Percentiles rank a stretch among this genome's conserved stretches.
Evolutionary conservation across 2,797 vertebrate genomes (phyloP).

Genomic region (Neopelma chrysocephalum): DNA sequence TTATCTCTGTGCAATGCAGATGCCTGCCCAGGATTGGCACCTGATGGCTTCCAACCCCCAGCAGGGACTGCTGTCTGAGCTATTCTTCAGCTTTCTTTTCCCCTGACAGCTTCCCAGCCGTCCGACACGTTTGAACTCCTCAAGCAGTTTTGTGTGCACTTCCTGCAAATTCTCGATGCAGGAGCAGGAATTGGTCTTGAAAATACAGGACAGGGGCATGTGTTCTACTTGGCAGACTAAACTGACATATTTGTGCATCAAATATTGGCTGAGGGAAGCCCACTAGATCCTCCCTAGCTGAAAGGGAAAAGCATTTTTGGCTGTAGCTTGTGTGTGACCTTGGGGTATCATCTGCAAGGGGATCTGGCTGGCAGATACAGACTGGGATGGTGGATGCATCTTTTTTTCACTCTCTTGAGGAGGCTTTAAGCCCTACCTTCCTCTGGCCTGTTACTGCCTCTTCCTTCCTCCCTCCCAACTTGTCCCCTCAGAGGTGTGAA

Average conservation of each 20-base stretch:
- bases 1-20: background rate
- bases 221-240: background rate
- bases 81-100: background rate
- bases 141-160: accelerated
- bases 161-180: background rate
- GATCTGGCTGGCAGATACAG: background rate
- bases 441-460: background rate
- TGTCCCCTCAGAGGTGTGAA: accelerated
- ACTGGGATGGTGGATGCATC: background rate
- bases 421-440: background rate
- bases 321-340: background rate
- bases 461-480: background rate
- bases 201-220: accelerated
- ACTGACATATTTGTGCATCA: background rate
- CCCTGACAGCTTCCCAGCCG: background rate
- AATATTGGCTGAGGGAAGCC: background rate
- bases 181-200: background rate
- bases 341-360: background rate
- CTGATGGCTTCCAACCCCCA: background rate
- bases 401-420: background rate
- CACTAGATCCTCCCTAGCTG: background rate
- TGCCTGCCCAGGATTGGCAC: background rate
- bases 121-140: background rate
- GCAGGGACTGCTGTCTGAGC: background rate
- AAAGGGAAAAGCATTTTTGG: background rate